A percentile compares a stretch with the other conserved stretches of the same genome.
Conservation (phyloP, 2,797 vertebrate genomes). For the Geotria australis region DNA sequence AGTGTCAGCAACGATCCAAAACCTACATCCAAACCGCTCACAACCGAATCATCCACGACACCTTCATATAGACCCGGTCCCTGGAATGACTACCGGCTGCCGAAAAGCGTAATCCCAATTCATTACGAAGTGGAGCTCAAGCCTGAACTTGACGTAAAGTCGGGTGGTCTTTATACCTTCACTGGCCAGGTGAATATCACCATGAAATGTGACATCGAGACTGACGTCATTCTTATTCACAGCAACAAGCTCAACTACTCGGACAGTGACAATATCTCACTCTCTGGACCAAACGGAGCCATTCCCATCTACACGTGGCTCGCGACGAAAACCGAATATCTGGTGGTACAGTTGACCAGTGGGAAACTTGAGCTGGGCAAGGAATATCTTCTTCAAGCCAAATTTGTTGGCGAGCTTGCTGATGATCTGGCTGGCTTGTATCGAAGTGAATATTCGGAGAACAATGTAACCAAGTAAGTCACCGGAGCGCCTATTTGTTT, state of each 20-base stretch:
- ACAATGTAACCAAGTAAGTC: conserved; percentile 1
- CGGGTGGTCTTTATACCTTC: conserved; percentile 12
- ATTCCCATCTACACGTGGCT: not conserved
- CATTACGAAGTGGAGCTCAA: conserved; percentile 11
- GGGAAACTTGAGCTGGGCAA: not conserved
- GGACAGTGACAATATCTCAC: rapidly evolving
- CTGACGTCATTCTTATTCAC: conserved; percentile 14
- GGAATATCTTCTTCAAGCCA: conserved; percentile 13
- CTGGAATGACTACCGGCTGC: conserved; percentile 11
- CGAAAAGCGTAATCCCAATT: conserved; percentile 11
- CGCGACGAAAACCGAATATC: conserved; percentile 5
- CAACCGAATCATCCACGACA: too few relatives aligned
- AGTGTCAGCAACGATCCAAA: too few relatives aligned
- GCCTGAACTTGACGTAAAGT: conserved; percentile 7
- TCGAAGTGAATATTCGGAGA: conserved; percentile 9
- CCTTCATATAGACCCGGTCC: not conserved
- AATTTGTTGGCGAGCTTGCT: conserved; percentile 9
- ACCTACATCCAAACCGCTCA: too few relatives aligned
- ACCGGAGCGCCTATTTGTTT: too few relatives aligned
- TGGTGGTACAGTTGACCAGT: conserved; percentile 8
- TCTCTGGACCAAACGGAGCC: rapidly evolving
- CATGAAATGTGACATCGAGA: conserved; percentile 9
- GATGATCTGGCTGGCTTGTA: conserved; percentile 8
- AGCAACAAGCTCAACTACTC: conserved; percentile 5
- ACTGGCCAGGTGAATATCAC: conserved; percentile 13